Conservation (phyloP, 1,140 invertebrate species). For the Zaprionus ornatus region DNA sequence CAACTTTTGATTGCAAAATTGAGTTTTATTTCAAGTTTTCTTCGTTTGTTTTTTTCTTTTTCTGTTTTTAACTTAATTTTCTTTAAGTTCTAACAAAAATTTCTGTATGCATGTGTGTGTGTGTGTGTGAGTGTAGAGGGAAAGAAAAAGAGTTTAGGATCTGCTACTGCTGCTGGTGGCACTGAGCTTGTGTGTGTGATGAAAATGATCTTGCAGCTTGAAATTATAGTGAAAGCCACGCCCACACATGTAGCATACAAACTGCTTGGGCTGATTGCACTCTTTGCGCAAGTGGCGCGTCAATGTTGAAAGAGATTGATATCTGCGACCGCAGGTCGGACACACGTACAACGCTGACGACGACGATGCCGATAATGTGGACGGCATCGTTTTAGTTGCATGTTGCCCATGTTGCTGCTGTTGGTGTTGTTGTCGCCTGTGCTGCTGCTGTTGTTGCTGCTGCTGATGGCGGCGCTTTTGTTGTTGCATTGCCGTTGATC, state of each 20-base stretch:
- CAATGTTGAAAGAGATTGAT: conserved; percentile 85
- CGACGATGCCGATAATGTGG: conserved; percentile 7
- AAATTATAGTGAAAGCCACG: conserved; percentile 84
- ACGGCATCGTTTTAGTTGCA: not conserved
- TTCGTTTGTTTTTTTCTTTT: not conserved
- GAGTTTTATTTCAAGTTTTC: conserved; percentile 17
- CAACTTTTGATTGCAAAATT: conserved; percentile 17
- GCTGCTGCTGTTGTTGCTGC: not conserved
- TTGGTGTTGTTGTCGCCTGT: conserved; percentile 6
- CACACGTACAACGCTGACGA: conserved; percentile 80
- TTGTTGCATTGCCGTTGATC: conserved; percentile 35
- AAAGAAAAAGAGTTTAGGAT: conserved; percentile 10
- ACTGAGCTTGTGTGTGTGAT: conserved; percentile 40
- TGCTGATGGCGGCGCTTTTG: conserved; percentile 31
- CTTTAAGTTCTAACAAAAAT: conserved; percentile 31
- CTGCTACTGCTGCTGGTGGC: conserved; percentile 12
- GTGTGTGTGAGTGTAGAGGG: conserved; percentile 6
- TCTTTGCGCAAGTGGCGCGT: conserved; percentile 85
- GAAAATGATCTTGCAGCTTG: conserved; percentile 71
- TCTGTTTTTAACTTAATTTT: conserved; percentile 1
- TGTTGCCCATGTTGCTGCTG: not conserved
- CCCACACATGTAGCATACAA: conserved; percentile 79
- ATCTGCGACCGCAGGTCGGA: conserved; percentile 85
- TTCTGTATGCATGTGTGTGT: conserved; percentile 7
- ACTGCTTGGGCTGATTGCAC: conserved; percentile 84